These are phyloP conservation scores for Dolichoris vasculosae DNA, from an alignment of 1,140 invertebrate genomes.

Conservation along the genomic window DNA sequence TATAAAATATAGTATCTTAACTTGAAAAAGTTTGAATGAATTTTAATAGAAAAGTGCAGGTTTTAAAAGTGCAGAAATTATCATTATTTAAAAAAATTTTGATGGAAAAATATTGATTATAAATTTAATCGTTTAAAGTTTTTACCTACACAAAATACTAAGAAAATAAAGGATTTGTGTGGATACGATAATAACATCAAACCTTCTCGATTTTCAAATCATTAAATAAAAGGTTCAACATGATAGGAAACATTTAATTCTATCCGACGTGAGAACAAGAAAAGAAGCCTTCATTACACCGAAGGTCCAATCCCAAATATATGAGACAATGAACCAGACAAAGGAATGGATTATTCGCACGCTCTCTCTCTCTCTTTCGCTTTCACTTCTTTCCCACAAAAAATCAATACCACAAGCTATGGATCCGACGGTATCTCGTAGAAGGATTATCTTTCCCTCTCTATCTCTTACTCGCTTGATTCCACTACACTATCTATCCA, in stretches of 20 bases:
- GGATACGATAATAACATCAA: not conserved
- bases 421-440: conserved; percentile 17
- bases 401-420: conserved; percentile 42
- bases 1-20: no score
- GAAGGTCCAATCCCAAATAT: not conserved
- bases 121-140: no score
- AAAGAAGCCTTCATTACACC: conserved; percentile 1
- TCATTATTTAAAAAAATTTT: no score
- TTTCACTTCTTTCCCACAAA: not conserved
- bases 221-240: not conserved
- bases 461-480: not conserved
- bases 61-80: no score
- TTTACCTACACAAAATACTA: no score
- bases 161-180: not conserved
- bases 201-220: not conserved
- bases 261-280: not conserved
- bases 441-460: conserved; percentile 40
- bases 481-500: conserved; percentile 2
- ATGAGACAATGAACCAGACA: conserved; percentile 20
- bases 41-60: no score
- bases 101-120: no score
- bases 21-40: no score
- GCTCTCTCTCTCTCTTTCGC: conserved; percentile 27
- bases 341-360: conserved; percentile 11
- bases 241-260: conserved; percentile 10